A percentile compares a stretch with the other conserved stretches of the same genome.
phyloP scores from a whole-genome alignment of 2,888 invertebrate species.

The Ichneumoninae sp. region DNA sequence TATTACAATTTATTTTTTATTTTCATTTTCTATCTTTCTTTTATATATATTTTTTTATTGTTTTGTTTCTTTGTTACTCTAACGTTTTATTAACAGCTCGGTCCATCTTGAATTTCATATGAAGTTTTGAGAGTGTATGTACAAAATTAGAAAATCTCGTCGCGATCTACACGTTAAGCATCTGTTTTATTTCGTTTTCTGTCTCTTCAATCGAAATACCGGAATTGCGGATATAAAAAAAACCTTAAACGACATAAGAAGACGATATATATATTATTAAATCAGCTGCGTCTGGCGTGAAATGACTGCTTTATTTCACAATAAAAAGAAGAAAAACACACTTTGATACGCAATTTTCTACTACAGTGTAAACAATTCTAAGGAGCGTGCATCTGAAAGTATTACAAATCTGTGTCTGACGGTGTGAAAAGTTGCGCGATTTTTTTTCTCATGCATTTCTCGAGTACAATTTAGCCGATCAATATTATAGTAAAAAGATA shows the following conservation, averaged over 20 bases:
- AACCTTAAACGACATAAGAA: conserved; percentile 53
- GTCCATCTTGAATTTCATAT: conserved; percentile 18
- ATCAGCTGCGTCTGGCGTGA: conserved; percentile 23
- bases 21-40: conserved; percentile 14
- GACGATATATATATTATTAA: conserved; percentile 48
- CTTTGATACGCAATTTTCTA: conserved; percentile 42
- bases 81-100: neutral
- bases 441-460: neutral
- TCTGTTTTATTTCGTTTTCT: conserved; percentile 18
- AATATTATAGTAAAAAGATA: conserved; percentile 4
- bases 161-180: conserved; percentile 52
- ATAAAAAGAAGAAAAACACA: conserved; percentile 32
- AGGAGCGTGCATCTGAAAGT: conserved; percentile 21
- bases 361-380: conserved; percentile 17
- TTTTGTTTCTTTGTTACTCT: neutral
- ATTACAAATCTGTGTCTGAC: neutral
- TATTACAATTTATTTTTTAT: conserved; percentile 44
- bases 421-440: conserved; percentile 25
- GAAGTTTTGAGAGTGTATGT: conserved; percentile 44
- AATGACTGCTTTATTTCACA: conserved; percentile 53
- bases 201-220: conserved; percentile 17
- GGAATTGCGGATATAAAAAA: conserved; percentile 46
- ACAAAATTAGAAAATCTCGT: conserved; percentile 47
- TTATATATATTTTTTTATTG: too few species aligned
- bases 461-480: neutral